Base-by-base conservation (phyloP, 2,888 invertebrate species). In the Leuctra nigra region DNA sequence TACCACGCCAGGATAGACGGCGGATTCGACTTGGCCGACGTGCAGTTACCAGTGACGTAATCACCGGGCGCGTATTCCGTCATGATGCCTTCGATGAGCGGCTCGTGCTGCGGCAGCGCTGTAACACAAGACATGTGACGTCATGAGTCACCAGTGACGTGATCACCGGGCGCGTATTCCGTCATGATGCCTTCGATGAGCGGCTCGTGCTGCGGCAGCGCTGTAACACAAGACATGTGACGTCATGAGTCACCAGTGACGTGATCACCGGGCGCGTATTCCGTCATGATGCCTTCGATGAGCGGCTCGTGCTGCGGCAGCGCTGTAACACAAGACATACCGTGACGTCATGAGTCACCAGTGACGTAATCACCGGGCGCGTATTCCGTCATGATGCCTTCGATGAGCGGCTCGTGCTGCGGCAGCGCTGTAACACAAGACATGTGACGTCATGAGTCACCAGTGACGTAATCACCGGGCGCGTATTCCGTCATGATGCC, bases 21-120 rank as follows among this genome's bases (percentile, higher is more conserved):
- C 20, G 61, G 61, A 23, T 61, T 58, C 20, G 61, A 61, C 38
- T 58, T 58, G 13, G 58, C 56, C 6, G 61, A 61, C 3, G 61
- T 61, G 54, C 61, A 61, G 46, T 61, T 61, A 9, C 57, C 61
- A 1, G 47, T 25, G n/a, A 61, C 57, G 48, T 44, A 48, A 23
- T 61, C 60, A 0, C 61, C 61, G 9, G 57, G 38, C 7, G 59
- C 56, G 23, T 61, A 61, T 1, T 59, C 35, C 1, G 60, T 48
- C 36, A 58, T 53, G 20, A 61, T 47, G 16, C 61, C 61, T 14
- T 61, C 61, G 20, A 59, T 60, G 48, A 59, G 39, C 1, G 61
- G 61, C 9, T 60, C 61, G 14, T 59, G 56, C 29, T 48, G 35
- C 7, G 61, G 61, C 16, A 56, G 56, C 18, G 60, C 61, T 61